A percentile compares a stretch with the other conserved stretches of the same genome.
phyloP scores from a whole-genome alignment of 2,113 vertebrate genomes.

The Chrysemys picta region DNA sequence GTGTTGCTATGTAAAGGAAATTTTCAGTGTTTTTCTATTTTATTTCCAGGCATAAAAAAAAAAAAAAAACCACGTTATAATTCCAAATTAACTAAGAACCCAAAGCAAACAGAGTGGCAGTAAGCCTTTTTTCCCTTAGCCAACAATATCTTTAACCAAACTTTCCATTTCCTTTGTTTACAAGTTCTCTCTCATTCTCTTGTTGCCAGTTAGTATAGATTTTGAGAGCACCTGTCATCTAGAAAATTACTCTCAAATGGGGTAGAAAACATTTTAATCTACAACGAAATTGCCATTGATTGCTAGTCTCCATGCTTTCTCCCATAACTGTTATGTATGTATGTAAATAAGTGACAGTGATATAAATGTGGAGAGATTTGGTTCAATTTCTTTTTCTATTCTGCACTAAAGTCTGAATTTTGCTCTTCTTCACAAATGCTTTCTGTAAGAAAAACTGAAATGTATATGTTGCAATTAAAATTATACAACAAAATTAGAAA shows the following conservation, averaged over 20 bases:
- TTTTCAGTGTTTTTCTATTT: constrained; percentile 51
- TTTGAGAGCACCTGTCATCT: constrained; percentile 40
- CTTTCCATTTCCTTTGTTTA: constrained; percentile 76
- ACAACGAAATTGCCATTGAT: not conserved
- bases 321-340: not conserved
- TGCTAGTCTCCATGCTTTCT: not conserved
- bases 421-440: not conserved
- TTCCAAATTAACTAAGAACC: constrained; percentile 53
- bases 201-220: constrained; percentile 39
- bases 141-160: constrained; percentile 69
- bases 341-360: not conserved
- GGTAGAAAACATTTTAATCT: constrained; percentile 11
- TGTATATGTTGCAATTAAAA: not conserved
- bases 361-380: not conserved
- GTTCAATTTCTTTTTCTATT: not conserved
- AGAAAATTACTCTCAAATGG: constrained; percentile 30
- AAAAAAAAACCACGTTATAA: constrained; percentile 46
- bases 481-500: not conserved
- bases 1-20: constrained; percentile 50
- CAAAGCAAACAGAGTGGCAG: constrained; percentile 65
- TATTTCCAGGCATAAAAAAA: constrained; percentile 44
- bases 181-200: constrained; percentile 36
- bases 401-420: not conserved
- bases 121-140: constrained; percentile 55
- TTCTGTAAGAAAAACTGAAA: not conserved